Conservation (phyloP, 2,888 invertebrate species). For the Luperina nickerlii region DNA sequence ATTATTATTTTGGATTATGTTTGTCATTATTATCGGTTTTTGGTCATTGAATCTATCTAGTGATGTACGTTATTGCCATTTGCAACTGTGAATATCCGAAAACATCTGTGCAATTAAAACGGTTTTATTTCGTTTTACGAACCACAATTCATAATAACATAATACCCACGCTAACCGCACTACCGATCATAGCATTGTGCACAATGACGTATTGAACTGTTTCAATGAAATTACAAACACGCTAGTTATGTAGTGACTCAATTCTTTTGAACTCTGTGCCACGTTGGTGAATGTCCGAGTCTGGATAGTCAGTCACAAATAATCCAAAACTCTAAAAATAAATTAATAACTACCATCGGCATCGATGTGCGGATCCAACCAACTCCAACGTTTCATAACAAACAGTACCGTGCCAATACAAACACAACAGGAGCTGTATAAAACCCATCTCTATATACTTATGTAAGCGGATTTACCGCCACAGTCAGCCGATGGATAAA, state of each 20-base stretch:
- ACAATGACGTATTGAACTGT: conserved; percentile 4
- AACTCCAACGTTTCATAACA: background rate
- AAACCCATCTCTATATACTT: conserved; percentile 12
- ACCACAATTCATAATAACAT: background rate
- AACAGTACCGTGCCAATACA: conserved; percentile 24
- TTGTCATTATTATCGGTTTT: background rate
- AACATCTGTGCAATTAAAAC: background rate
- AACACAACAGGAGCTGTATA: conserved; percentile 20
- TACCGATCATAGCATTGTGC: background rate
- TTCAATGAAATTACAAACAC: conserved; percentile 13
- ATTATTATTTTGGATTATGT: background rate
- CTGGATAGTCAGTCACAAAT: background rate
- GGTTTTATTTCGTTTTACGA: background rate
- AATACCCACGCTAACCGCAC: background rate
- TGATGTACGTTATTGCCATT: background rate
- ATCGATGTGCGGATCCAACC: conserved; percentile 4
- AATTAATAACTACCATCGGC: background rate
- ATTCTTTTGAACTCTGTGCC: background rate
- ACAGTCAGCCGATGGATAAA: conserved; percentile 45
- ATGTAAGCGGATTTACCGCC: conserved; percentile 55
- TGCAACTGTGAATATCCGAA: conserved; percentile 1
- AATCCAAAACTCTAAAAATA: background rate
- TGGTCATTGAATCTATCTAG: background rate
- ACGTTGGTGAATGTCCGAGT: background rate
- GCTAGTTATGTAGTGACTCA: background rate